Percentiles rank a stretch among this genome's conserved stretches.
Conservation (phyloP, 2,888 invertebrate species). For the Drosophila neotestacea region DNA sequence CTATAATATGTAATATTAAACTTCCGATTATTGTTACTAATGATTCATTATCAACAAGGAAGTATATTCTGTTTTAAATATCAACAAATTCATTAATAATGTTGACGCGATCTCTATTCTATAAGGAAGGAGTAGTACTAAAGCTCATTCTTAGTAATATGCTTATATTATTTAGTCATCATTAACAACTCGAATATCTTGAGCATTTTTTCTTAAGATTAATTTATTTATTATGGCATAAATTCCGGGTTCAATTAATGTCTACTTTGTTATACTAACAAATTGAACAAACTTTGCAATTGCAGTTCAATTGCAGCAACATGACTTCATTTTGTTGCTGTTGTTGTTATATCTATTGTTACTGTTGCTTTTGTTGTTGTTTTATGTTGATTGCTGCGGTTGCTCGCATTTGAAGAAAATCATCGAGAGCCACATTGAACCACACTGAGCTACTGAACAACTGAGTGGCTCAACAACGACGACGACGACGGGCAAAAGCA, state of each 20-base stretch:
- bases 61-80: not conserved
- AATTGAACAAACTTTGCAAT: constrained; percentile 71
- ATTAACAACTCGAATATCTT: not conserved
- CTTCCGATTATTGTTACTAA: too few relatives aligned
- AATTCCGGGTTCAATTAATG: constrained; percentile 74
- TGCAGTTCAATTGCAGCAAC: constrained; percentile 70
- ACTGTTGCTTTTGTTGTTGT: constrained; percentile 32
- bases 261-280: constrained; percentile 74
- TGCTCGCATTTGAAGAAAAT: constrained; percentile 75
- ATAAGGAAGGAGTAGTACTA: not conserved
- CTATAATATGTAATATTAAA: too few relatives aligned
- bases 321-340: constrained; percentile 66
- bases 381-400: constrained; percentile 43
- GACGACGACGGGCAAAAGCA: constrained; percentile 40
- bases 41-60: too few relatives aligned
- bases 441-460: constrained; percentile 21
- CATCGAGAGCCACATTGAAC: constrained; percentile 45
- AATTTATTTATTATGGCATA: constrained; percentile 49
- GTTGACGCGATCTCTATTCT: not conserved
- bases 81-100: not conserved
- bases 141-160: not conserved
- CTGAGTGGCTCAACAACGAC: constrained; percentile 14
- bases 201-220: constrained; percentile 10
- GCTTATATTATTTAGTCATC: constrained; percentile 1
- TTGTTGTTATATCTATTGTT: constrained; percentile 26